A percentile compares a stretch with the other conserved stretches of the same genome.
Conservation (phyloP, 2,888 invertebrate species). For the Thymelicus sylvestris region DNA sequence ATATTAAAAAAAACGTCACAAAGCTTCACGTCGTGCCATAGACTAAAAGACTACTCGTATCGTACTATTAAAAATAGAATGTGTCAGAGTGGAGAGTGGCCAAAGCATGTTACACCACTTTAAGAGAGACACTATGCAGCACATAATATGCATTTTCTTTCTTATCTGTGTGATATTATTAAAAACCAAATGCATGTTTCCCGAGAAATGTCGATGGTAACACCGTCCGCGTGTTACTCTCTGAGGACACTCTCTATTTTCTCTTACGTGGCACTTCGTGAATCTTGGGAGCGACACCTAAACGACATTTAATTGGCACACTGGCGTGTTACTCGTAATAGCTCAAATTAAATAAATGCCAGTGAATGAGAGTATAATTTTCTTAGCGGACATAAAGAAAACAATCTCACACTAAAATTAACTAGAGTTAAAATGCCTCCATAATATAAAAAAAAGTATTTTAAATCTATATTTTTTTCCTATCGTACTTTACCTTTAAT, state of each 20-base stretch:
- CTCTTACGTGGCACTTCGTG: slow-evolving; percentile 17
- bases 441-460: too few relatives aligned
- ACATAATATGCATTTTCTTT: too few relatives aligned
- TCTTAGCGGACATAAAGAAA: slow-evolving; percentile 3
- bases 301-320: slow-evolving; percentile 25
- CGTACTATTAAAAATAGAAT: too few relatives aligned
- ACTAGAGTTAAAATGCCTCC: too few relatives aligned
- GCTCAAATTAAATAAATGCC: slow-evolving; percentile 26
- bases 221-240: not conserved
- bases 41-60: too few relatives aligned
- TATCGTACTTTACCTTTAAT: slow-evolving; percentile 1
- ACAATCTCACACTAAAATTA: not conserved
- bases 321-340: slow-evolving; percentile 16
- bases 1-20: too few relatives aligned
- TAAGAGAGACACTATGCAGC: too few relatives aligned
- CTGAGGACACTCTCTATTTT: slow-evolving; percentile 13
- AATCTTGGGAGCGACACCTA: slow-evolving; percentile 22
- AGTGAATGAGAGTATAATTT: slow-evolving; percentile 2
- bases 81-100: too few relatives aligned
- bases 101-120: too few relatives aligned
- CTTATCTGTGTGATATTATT: too few relatives aligned
- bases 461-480: not conserved
- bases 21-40: too few relatives aligned
- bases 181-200: slow-evolving; percentile 4
- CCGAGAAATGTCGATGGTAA: slow-evolving; percentile 5